Conservation (phyloP, 1,140 invertebrate genomes). For the Xylocopa sonorina region DNA sequence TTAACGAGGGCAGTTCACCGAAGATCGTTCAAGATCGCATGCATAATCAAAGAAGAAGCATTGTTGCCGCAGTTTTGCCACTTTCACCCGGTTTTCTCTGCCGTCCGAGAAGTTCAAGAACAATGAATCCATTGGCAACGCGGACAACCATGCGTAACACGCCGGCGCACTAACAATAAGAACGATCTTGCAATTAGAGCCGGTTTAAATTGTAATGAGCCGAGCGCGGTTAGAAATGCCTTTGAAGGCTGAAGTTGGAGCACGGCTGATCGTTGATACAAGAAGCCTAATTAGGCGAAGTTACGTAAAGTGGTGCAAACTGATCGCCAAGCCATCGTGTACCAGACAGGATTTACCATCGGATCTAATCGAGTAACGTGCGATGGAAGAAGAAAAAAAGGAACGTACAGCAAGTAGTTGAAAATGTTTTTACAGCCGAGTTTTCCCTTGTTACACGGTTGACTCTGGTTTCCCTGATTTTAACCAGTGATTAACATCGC, state of each 20-base stretch:
- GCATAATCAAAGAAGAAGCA: slow-evolving; percentile 30
- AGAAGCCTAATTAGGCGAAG: neutral
- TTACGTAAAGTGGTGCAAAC: neutral
- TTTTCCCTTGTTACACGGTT: neutral
- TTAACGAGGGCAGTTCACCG: neutral
- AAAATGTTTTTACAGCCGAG: neutral
- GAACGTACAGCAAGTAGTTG: neutral
- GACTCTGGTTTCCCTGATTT: neutral
- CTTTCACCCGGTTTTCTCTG: slow-evolving; percentile 56
- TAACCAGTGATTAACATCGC: neutral
- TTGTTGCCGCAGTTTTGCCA: slow-evolving; percentile 27
- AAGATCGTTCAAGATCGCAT: slow-evolving; percentile 7
- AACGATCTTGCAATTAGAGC: slow-evolving; percentile 7
- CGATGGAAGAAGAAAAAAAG: neutral
- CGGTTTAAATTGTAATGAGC: slow-evolving; percentile 1
- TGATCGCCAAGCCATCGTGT: neutral
- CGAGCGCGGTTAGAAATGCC: neutral
- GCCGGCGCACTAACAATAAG: too few species aligned
- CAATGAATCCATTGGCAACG: slow-evolving; percentile 14
- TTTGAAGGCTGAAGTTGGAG: neutral
- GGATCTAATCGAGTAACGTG: neutral
- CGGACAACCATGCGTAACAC: neutral
- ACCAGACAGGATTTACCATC: neutral
- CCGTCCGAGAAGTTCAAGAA: neutral
- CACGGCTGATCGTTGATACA: neutral